Base-by-base conservation (phyloP, 2,888 invertebrate species). In the Ligdia adustata region DNA sequence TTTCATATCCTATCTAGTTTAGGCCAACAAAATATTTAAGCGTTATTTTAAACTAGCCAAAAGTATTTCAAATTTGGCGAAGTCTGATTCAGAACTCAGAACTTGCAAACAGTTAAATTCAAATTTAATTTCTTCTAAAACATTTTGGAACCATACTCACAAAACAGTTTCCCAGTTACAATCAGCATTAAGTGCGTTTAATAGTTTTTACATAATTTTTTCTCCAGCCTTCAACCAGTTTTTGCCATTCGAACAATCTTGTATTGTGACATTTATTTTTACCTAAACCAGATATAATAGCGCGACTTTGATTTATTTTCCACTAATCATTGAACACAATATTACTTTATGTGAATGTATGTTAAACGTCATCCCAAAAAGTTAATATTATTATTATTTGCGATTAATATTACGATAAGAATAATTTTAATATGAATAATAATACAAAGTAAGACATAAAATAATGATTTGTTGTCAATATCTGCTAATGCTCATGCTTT, bases 161-260 rank as follows among this genome's bases (percentile, higher is more conserved):
- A 3, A 16, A 16, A 22, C 22, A 22, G 22, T 2, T 22, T 2
- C 22, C 3, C 22, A 22, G 16, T 5, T 4, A 16, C 39, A 42
- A 46, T 44, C 26, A 33, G 43, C 40, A 24, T 48, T 43, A 42
- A 52, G 49, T 47, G 41, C 35, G 46, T 48, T 33, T 37, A 48
- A 32, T 47, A 29, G 29, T 55, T 52, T 52, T 52, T 52, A 46
- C 37, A 37, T 22, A 9, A 34, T 46, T 52, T 55, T 22, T 56
- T 48, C 16, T 34, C 18, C 0, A 14, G 13, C n/a, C 33, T 48
- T 39, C 27, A 29, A 40, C 34, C 34, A 33, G 29, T 34, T 50
- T 53, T 44, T 45, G 14, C 41, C 3, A 2, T 38, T 42, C 38
- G 38, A 18, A 37, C 12, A 31, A 31, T 29, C 28, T 31, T 24